Percentiles rank a stretch among this genome's conserved stretches.
phyloP scores from a whole-genome alignment of 2,797 vertebrate species.

The Simalia tracyae region DNA sequence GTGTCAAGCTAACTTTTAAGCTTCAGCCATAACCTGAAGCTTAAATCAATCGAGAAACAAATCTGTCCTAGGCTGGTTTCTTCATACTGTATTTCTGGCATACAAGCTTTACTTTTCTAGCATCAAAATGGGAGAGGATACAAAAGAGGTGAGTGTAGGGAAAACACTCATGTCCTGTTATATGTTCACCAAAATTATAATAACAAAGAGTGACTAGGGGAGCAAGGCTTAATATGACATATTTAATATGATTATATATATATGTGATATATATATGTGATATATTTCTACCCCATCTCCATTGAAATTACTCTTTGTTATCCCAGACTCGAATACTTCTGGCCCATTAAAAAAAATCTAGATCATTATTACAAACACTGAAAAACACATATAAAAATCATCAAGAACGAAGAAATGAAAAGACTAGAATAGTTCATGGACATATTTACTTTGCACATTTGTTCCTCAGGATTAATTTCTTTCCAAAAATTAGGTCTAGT shows the following conservation, averaged over 20 bases:
- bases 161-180: background rate
- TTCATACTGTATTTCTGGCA: background rate
- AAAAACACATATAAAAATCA: constrained; percentile 11
- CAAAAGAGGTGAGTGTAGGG: background rate
- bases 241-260: no score
- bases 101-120: background rate
- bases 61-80: background rate
- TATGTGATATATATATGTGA: background rate
- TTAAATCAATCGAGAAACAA: constrained; percentile 19
- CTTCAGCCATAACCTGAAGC: background rate
- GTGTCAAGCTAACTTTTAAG: constrained; percentile 1
- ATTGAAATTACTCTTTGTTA: background rate
- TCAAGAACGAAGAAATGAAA: constrained; percentile 1
- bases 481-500: background rate
- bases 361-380: background rate
- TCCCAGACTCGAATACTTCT: no score
- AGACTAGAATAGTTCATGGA: background rate
- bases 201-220: background rate
- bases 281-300: background rate
- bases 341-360: background rate
- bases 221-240: no score
- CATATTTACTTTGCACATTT: background rate
- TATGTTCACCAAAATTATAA: background rate
- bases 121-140: background rate
- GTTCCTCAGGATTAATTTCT: constrained; percentile 15